Evolutionary conservation across 2,797 vertebrate genomes (phyloP), one percentile per base, ranked within the genome.

Genomic region (Rachycentron canadum): DNA sequence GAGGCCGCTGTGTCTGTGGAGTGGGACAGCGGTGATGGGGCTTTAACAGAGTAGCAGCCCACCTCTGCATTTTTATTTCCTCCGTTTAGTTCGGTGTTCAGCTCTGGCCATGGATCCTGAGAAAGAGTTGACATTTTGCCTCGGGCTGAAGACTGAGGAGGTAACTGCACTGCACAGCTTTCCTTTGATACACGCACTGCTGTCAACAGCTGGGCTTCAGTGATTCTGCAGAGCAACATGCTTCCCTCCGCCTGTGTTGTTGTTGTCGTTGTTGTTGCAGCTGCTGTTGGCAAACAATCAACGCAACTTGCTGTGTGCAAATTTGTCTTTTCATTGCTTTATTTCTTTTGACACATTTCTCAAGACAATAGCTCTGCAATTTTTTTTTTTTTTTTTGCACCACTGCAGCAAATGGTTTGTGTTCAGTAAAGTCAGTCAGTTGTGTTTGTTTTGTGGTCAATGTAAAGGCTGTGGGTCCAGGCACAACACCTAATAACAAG

Each of bases 121-220:
- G 88, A 94, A 94, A 52, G 91, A 88, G 60, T 60, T 94, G 90
- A 94, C 90, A n/a, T 94, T 94, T 88, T 95, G 94, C 88, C 87
- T 88, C 21, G 91, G 89, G 78, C 56, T 94, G 75, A 89, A 90
- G 85, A 84, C 89, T 69, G 91, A 90, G 68, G 93, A 93, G 94
- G 94, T 94, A 93, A 89, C 76, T 0, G 60, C 77, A 28, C 69
- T n/a, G 59, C 75, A 82, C 32, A 26, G 76, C 30, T 78, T 76
- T 53, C 21, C 59, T 78, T 38, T 73, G 36, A 65, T 13, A 40
- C 83, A 68, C 76, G 71, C 77, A 38, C 76, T 58, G 86, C 83
- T 88, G 88, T 83, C 84, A 91, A 79, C 90, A 91, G 86, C 89
- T 91, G 89, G 83, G 71, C 88, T 88, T 34, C 32, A 59, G 55